Base-by-base conservation (phyloP, 2,797 vertebrate genomes). In the Carapus acus region DNA sequence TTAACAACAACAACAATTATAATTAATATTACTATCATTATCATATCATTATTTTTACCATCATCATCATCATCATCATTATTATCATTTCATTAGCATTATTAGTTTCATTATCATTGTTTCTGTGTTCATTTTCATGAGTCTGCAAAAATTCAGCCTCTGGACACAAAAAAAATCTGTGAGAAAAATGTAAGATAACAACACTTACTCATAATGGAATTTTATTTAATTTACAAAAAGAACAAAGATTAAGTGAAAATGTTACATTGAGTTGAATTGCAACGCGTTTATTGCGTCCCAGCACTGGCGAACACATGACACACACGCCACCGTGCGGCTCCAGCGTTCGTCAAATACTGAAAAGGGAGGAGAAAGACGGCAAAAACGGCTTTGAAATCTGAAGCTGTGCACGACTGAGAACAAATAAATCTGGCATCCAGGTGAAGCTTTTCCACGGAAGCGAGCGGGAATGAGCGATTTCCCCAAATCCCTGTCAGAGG, bases 141-240 rank as follows among this genome's bases (percentile, higher is more conserved):
- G n/a, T n/a, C n/a, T n/a, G n/a, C n/a, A n/a, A n/a, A n/a, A n/a
- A n/a, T n/a, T n/a, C n/a, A n/a, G n/a, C n/a, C n/a, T n/a, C n/a
- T n/a, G n/a, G n/a, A n/a, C n/a, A n/a, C n/a, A n/a, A n/a, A n/a
- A n/a, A n/a, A n/a, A n/a, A n/a, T n/a, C n/a, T n/a, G n/a, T 16
- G 34, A 41, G 45, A 44, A 33, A 59, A 4, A 46, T 36, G 16
- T 43, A 22, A 66, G 45, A 59, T 45, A 19, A 65, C 49, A 43
- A 43, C 7, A 18, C n/a, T 20, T 50, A 69, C 85, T 85, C 77
- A 84, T 83, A 72, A 68, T 67, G 70, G 72, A 77, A 78, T 81
- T 80, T 78, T 74, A 72, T 82, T 89, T 87, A 85, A 87, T 87
- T 86, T 78, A 86, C 81, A 78, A 75, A 76, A 81, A 27, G 24